Evolutionary conservation across 2,888 invertebrate genomes (phyloP).

Genomic region (Eristalinus aeneus): DNA sequence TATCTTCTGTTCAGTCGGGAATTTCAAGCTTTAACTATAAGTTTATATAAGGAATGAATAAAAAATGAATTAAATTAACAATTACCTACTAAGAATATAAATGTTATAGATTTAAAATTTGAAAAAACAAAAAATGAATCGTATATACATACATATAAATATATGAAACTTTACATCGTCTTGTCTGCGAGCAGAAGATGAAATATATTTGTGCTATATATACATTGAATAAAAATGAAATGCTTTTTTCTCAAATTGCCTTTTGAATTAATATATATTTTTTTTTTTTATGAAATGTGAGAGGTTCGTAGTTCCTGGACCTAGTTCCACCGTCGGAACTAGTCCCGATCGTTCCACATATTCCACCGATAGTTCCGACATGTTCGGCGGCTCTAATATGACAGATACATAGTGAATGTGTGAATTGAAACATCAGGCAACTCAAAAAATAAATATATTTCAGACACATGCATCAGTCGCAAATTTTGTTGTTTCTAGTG

Average conservation of each 20-base stretch:
- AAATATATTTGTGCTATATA: constrained; percentile 70
- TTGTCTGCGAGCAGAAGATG: constrained; percentile 58
- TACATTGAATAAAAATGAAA: constrained; percentile 69
- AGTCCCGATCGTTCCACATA: too few species aligned
- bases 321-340: too few species aligned
- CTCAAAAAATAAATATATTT: too few species aligned
- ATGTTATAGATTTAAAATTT: constrained; percentile 64
- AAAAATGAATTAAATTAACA: constrained; percentile 29
- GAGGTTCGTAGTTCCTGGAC: too few species aligned
- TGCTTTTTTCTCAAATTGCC: constrained; percentile 60
- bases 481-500: too few species aligned
- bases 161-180: constrained; percentile 39
- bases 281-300: too few species aligned
- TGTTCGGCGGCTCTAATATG: too few species aligned
- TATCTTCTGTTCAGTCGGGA: constrained; percentile 54
- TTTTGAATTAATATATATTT: too few species aligned
- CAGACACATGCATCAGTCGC: too few species aligned
- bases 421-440: too few species aligned
- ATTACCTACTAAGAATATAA: constrained; percentile 55
- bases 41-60: constrained; percentile 40
- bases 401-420: too few species aligned
- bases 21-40: constrained; percentile 67
- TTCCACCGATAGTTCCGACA: too few species aligned
- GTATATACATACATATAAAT: constrained; percentile 17
- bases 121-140: constrained; percentile 21